Evolutionary conservation across 2,888 invertebrate species (phyloP).

Genomic region (Drosophila buzzatii): DNA sequence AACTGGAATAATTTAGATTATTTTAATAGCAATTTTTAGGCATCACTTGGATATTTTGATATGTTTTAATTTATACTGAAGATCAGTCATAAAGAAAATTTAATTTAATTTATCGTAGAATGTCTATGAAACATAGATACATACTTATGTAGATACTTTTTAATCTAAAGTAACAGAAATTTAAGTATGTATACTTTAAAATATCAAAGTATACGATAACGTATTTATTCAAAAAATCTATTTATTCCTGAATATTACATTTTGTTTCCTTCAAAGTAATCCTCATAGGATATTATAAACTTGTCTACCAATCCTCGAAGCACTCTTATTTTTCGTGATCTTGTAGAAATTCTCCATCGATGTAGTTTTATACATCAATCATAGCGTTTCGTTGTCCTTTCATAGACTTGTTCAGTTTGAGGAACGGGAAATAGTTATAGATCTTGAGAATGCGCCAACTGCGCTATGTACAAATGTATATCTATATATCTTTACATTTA

Average conservation of each 20-base stretch:
- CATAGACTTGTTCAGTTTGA: too few relatives aligned
- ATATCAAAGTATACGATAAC: not conserved
- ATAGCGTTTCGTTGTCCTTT: too few relatives aligned
- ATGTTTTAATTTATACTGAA: not conserved
- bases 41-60: not conserved
- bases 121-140: not conserved
- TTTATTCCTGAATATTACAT: not conserved
- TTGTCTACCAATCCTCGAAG: too few relatives aligned
- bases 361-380: too few relatives aligned
- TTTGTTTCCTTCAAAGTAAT: not conserved
- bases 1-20: not conserved
- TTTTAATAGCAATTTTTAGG: too few relatives aligned
- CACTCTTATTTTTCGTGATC: too few relatives aligned
- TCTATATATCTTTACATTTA: not conserved
- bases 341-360: too few relatives aligned
- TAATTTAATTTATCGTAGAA: not conserved
- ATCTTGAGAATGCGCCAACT: too few relatives aligned
- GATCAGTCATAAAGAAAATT: not conserved
- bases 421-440: too few relatives aligned
- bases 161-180: not conserved
- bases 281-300: not conserved
- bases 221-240: too few relatives aligned
- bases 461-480: too few relatives aligned
- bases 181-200: not conserved
- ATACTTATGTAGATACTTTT: not conserved